These are phyloP conservation scores for Liopterus haemorrhoidalis DNA, from an alignment of 2,888 invertebrate genomes.

Conservation along the genomic window DNA sequence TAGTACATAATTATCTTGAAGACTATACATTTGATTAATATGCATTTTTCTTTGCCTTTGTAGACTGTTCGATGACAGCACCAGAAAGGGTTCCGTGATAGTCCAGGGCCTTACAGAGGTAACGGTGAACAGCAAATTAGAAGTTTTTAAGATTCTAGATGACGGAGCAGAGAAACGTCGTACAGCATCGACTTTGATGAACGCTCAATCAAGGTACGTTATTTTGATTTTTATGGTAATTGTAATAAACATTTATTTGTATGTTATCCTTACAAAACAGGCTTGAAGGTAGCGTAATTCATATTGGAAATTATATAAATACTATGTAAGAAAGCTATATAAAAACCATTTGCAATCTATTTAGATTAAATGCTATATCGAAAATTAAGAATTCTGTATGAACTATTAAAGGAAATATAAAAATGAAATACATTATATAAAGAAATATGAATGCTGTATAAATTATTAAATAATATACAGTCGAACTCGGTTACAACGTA, in stretches of 20 bases:
- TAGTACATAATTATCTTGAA: constrained; percentile 3
- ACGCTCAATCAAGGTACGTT: constrained; percentile 77
- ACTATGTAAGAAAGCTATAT: too few relatives aligned
- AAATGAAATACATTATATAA: too few relatives aligned
- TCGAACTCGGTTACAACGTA: too few relatives aligned
- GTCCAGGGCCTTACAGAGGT: constrained; percentile 90
- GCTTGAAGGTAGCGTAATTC: too few relatives aligned
- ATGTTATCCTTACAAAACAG: neutral
- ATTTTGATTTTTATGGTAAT: constrained; percentile 11
- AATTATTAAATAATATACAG: too few relatives aligned
- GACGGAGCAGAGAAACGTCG: constrained; percentile 80
- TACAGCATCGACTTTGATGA: constrained; percentile 91
- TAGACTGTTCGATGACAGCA: constrained; percentile 69
- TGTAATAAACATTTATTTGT: neutral
- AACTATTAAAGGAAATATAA: too few relatives aligned
- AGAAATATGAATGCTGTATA: too few relatives aligned
- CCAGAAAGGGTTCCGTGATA: constrained; percentile 81
- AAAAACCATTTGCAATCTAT: too few relatives aligned
- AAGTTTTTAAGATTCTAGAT: constrained; percentile 82
- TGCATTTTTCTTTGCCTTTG: constrained; percentile 16
- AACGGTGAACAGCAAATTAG: constrained; percentile 78
- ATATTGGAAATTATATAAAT: too few relatives aligned
- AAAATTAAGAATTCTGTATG: too few relatives aligned
- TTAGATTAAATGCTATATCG: too few relatives aligned
- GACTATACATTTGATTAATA: constrained; percentile 7